phyloP scores from a whole-genome alignment of 2,113 vertebrate genomes.

The Limnothrissa miodon region DNA sequence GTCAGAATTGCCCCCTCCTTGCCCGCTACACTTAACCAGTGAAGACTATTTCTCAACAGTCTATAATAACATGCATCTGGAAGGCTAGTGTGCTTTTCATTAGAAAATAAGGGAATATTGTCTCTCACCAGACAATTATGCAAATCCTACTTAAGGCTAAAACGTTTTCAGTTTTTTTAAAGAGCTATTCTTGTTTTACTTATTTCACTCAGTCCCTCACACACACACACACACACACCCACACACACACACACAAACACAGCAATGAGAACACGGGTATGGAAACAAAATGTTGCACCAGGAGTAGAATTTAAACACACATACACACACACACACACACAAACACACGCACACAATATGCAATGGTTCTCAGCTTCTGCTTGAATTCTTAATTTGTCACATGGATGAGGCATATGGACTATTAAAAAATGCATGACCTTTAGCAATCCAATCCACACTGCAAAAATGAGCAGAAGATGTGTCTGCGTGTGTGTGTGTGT shows the following conservation, averaged over 20 bases:
- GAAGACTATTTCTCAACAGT: constrained; percentile 39
- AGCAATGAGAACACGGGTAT: background rate
- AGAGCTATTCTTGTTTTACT: constrained; percentile 30
- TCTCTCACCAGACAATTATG: constrained; percentile 50
- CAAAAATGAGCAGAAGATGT: constrained; percentile 37
- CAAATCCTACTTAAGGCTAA: constrained; percentile 50
- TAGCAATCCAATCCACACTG: constrained; percentile 56
- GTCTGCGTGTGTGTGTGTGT: no score
- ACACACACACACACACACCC: no score
- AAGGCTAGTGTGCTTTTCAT: constrained; percentile 46
- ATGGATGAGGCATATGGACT: constrained; percentile 57
- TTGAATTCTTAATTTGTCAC: constrained; percentile 58
- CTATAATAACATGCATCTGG: constrained; percentile 36
- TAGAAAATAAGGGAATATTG: constrained; percentile 46
- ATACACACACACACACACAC: no score
- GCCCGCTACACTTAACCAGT: constrained; percentile 22
- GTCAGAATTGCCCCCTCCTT: background rate
- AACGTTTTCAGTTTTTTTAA: constrained; percentile 49
- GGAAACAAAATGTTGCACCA: constrained; percentile 22
- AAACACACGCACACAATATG: background rate
- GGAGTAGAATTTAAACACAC: constrained; percentile 23
- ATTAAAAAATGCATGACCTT: constrained; percentile 59
- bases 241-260: no score
- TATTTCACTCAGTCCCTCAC: background rate
- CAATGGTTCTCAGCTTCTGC: constrained; percentile 41